A percentile compares a stretch with the other conserved stretches of the same genome.
Evolutionary conservation across 1,140 invertebrate species (phyloP).

Genomic region (Zaprionus ghesquierei): DNA sequence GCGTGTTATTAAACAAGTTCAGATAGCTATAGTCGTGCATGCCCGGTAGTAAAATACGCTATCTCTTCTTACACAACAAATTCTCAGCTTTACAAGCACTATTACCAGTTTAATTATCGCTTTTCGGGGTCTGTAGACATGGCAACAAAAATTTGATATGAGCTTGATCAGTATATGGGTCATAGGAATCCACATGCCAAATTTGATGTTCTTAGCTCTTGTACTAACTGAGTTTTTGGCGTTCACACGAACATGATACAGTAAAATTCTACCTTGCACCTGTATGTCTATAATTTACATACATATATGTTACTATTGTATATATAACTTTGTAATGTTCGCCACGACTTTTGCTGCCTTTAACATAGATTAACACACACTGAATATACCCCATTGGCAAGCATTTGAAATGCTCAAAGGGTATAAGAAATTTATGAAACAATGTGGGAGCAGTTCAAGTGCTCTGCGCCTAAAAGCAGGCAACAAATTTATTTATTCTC

Average conservation of each 20-base stretch:
- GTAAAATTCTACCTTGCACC: too few species aligned
- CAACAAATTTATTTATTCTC: conserved; percentile 4
- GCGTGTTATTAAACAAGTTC: conserved; percentile 10
- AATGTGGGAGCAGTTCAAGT: background rate
- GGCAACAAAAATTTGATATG: background rate
- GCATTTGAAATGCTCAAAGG: background rate
- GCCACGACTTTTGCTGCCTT: background rate
- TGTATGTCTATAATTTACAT: too few species aligned
- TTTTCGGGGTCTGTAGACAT: rapidly evolving
- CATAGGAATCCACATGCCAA: background rate
- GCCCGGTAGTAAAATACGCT: background rate
- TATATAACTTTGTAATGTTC: background rate
- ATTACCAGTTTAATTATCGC: background rate
- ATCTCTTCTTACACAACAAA: too few species aligned
- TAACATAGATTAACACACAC: background rate
- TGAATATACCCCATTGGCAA: background rate
- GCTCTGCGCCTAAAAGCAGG: conserved; percentile 5
- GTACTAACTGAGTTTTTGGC: background rate
- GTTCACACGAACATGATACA: background rate
- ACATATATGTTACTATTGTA: too few species aligned
- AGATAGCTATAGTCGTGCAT: background rate
- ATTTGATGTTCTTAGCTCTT: background rate
- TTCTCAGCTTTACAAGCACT: background rate
- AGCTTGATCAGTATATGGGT: background rate
- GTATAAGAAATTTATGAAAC: conserved; percentile 8